Evolutionary conservation across 2,797 vertebrate genomes (phyloP).

Genomic region (Bovichtus diacanthus): DNA sequence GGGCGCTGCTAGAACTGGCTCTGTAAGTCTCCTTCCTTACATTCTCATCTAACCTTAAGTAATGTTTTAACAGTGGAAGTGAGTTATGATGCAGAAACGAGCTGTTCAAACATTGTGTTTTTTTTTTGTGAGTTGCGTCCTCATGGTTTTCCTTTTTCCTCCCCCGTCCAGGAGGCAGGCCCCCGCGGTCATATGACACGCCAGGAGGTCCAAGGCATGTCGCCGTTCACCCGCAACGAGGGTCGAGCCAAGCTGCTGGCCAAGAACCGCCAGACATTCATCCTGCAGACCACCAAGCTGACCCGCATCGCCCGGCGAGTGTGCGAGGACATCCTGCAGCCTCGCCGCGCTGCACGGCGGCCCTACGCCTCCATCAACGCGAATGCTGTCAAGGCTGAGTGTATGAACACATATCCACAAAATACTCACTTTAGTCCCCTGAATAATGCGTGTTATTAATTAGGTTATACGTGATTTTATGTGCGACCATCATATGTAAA

Average conservation of each 20-base stretch:
- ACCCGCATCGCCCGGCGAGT: constrained; percentile 93
- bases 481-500: not conserved
- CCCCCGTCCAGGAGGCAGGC: constrained; percentile 81
- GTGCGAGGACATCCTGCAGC: constrained; percentile 94
- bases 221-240: constrained; percentile 92
- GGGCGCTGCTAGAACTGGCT: constrained; percentile 89
- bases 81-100: not conserved
- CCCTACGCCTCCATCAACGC: constrained; percentile 95
- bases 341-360: constrained; percentile 90
- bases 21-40: constrained; percentile 77
- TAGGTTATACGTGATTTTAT: not conserved
- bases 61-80: accelerated
- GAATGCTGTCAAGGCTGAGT: constrained; percentile 96
- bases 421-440: not conserved
- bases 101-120: not conserved
- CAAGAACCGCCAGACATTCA: constrained; percentile 95
- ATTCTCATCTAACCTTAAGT: not conserved
- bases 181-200: constrained; percentile 90
- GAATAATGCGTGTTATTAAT: not conserved
- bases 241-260: constrained; percentile 94
- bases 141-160: not conserved
- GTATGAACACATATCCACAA: constrained; percentile 77
- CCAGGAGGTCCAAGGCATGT: constrained; percentile 93
- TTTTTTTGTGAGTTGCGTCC: not conserved
- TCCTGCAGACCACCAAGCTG: constrained; percentile 94